phyloP scores from a whole-genome alignment of 1,140 invertebrate species.

The Watersipora subatra region DNA sequence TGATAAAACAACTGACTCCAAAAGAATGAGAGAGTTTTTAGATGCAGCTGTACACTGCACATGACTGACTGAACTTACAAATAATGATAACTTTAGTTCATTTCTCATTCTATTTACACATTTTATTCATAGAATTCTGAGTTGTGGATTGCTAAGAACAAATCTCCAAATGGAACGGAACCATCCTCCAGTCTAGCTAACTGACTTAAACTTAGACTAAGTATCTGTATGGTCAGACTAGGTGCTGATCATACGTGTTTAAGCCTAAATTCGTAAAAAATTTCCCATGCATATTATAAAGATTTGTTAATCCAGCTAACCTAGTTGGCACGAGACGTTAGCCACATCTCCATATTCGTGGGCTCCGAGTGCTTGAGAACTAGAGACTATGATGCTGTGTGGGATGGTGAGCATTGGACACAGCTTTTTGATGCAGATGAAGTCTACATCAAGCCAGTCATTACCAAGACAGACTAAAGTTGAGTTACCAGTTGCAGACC shows the following conservation, averaged over 20 bases:
- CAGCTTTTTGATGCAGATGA: background rate
- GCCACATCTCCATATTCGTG: background rate
- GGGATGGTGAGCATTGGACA: background rate
- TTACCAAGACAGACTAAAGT: background rate
- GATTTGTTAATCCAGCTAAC: background rate
- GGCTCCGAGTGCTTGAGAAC: background rate
- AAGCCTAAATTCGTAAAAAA: background rate
- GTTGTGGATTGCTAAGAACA: too few species aligned
- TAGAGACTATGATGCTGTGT: background rate
- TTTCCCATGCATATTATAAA: background rate
- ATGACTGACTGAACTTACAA: too few species aligned
- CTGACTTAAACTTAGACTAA: background rate
- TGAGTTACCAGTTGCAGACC: background rate
- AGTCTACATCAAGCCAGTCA: background rate
- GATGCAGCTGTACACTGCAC: too few species aligned
- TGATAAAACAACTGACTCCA: too few species aligned
- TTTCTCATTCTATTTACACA: too few species aligned
- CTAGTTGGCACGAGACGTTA: background rate
- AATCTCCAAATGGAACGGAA: background rate
- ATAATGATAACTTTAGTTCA: too few species aligned
- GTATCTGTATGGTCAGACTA: background rate
- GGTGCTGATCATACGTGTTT: background rate
- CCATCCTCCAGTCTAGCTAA: background rate
- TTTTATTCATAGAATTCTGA: too few species aligned
- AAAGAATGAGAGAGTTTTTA: too few species aligned